Base-by-base conservation (phyloP, 2,113 vertebrate species). In the Chelonoidis abingdonii region DNA sequence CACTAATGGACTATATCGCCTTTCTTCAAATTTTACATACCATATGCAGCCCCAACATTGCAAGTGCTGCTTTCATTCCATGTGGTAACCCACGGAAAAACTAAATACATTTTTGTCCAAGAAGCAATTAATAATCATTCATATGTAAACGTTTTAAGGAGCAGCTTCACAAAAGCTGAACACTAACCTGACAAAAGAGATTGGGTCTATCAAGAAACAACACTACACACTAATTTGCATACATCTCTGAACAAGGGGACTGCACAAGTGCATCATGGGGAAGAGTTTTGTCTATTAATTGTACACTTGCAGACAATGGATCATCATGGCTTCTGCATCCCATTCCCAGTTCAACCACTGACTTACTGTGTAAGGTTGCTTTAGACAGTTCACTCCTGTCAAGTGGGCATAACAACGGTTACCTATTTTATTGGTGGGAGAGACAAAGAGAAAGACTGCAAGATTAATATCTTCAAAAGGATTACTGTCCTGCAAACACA, bases 1-100 rank as follows among this genome's bases (percentile, higher is more conserved):
- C 89, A 96, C 97, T 98, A 98, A 98, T 98, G 98, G 97, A 96
- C 94, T 95, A 10, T 6, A 75, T 95, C 54, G 93, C 90, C 87
- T 95, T 88, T 86, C 96, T 89, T 95, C 92, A 87, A 44, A 80
- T 80, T 78, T 76, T 41, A 86, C 92, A n/a, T 5, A 41, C 96
- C 9, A 88, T 81, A 25, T 0, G 5, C 53, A 2, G 35, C 21
- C 75, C 80, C 5, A 78, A 92, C 75, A 3, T 10, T 0, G 75
- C 38, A 49, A 91, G 4, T 1, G 53, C n/a, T 27, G 44, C 4
- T 84, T 57, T 27, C 41, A 1, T 5, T 35, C 10, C 1, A 29
- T 6, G 16, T 41, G 49, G 79, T 65, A 82, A 2, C 59, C 86
- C 92, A 41, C 57, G 83, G 21, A n/a, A 44, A 0, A 1, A 9